Base-by-base conservation (phyloP, 2,797 vertebrate species). In the Holocentrus rufus region DNA sequence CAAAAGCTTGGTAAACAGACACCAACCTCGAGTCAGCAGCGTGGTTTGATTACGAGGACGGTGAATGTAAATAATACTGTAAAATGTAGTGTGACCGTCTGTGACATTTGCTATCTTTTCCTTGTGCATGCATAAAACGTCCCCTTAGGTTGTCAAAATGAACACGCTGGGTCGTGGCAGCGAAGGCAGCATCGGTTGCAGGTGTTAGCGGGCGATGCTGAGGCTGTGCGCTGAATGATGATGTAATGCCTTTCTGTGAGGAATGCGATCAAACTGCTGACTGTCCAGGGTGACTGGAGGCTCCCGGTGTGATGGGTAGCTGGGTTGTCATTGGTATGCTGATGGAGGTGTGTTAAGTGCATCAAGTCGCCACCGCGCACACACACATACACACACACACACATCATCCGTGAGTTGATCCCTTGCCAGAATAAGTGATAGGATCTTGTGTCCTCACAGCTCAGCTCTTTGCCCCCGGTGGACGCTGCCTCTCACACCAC, bases 251-350 rank as follows among this genome's bases (percentile, higher is more conserved):
- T 64, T 23, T 69, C 34, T 76, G 46, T 1, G 5, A 78, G 74
- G 86, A 89, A 87, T 89, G 76, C 44, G 63, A 63, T 39, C 49
- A 79, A 83, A 72, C 69, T 64, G 75, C 77, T 78, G 72, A 83
- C 79, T 62, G 34, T 67, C 69, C 65, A 74, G 49, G 42, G 53
- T 63, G 55, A 82, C 31, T n/a, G 44, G 54, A 61, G 63, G 65
- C 59, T 15, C 56, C 52, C 34, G 34, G 58, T 66, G 67, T 50
- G 54, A 75, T n/a, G 1, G 20, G n/a, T 42, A 49, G 23, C 14
- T 17, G 15, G 62, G 47, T 39, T 65, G 49, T 13, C 23, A 27
- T 31, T 9, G 54, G 25, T 31, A 31, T 63, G 56, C 64, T 65
- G 62, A 80, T 36, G 59, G 64, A 80, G 10, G 63, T 69, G 70